Conservation (phyloP, 2,113 vertebrate species). For the Cisticola juncidis region DNA sequence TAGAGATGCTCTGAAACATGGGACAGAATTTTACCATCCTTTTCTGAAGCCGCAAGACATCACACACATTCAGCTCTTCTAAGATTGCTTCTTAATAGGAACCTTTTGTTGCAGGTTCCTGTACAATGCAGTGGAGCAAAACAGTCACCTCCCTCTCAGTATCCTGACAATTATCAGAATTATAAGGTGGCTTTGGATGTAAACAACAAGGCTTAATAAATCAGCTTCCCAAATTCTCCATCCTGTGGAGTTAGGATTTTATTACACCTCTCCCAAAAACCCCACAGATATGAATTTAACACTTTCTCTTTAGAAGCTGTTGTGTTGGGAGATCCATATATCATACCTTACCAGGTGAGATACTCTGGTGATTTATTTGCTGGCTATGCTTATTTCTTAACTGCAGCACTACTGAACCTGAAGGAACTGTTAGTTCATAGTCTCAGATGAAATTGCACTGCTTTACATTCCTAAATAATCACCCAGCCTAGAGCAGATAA, state of each 20-base stretch:
- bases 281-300: neutral
- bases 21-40: neutral
- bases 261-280: accelerated
- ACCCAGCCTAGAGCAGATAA: neutral
- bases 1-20: neutral
- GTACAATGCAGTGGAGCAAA: neutral
- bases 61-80: neutral
- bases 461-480: neutral
- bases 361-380: neutral
- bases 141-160: neutral
- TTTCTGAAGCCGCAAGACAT: neutral
- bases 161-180: neutral
- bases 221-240: neutral
- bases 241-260: neutral
- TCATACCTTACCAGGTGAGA: neutral
- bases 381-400: neutral
- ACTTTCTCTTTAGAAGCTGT: neutral
- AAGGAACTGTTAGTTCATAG: neutral
- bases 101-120: neutral
- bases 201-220: neutral
- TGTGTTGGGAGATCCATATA: neutral
- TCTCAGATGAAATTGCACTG: neutral
- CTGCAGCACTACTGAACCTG: neutral
- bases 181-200: neutral
- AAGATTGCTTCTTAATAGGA: neutral